Evolutionary conservation across 2,888 invertebrate genomes (phyloP).

Genomic region (Thymelicus lineola): DNA sequence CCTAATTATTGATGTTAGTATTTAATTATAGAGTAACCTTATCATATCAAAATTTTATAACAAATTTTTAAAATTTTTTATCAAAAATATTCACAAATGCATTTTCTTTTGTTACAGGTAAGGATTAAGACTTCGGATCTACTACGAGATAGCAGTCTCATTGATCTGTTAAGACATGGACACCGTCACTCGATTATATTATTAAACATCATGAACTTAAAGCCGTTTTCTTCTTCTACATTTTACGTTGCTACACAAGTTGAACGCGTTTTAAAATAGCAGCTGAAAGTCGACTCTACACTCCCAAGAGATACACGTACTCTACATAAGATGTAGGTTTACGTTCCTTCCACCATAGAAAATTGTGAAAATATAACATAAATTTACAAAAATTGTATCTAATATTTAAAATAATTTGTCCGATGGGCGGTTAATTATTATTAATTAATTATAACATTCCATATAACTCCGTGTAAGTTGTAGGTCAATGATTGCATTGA

Average conservation of each 20-base stretch:
- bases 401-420: background rate
- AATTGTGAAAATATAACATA: background rate
- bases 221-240: constrained; percentile 73
- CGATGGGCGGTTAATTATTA: too few species aligned
- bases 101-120: constrained; percentile 36
- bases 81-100: too few species aligned
- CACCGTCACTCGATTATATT: constrained; percentile 64
- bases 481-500: background rate
- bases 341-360: constrained; percentile 6
- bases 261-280: constrained; percentile 61
- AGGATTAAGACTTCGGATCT: constrained; percentile 10
- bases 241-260: constrained; percentile 53
- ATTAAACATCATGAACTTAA: constrained; percentile 70
- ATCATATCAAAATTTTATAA: too few species aligned
- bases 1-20: too few species aligned
- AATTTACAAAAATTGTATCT: background rate
- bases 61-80: too few species aligned
- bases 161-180: background rate
- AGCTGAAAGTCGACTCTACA: constrained; percentile 65
- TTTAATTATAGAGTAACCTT: too few species aligned
- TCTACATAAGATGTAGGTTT: too few species aligned
- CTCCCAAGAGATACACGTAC: background rate
- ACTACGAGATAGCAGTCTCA: constrained; percentile 4
- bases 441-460: background rate
- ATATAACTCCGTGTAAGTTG: background rate